Conservation (phyloP, 2,113 vertebrate genomes). For the Cinclus cinclus region DNA sequence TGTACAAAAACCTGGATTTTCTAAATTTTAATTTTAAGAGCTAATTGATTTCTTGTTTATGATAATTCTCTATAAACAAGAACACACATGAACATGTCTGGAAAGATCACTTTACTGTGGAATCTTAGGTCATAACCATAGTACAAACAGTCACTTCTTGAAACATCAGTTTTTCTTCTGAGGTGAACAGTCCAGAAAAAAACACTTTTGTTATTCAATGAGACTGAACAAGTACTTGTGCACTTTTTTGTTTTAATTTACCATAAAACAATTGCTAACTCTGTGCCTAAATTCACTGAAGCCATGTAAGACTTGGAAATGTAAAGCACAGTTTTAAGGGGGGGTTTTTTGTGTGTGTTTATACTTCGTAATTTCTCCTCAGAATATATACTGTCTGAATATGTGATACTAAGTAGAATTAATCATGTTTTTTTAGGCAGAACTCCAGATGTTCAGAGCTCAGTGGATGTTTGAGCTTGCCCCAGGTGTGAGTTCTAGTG, state of each 20-base stretch:
- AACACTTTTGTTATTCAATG: not conserved
- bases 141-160: not conserved
- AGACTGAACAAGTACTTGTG: not conserved
- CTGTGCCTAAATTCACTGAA: not conserved
- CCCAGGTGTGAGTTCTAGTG: slow-evolving; percentile 77
- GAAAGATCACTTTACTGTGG: not conserved
- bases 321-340: not conserved
- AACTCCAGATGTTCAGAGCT: slow-evolving; percentile 92
- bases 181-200: not conserved
- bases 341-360: not conserved
- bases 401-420: not conserved
- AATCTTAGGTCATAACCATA: not conserved
- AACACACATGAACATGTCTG: not conserved
- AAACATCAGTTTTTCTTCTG: not conserved
- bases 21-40: not conserved
- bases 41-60: not conserved
- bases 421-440: slow-evolving; percentile 72
- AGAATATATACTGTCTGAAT: not conserved
- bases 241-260: not conserved
- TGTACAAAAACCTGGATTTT: not conserved
- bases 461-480: slow-evolving; percentile 98
- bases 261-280: not conserved
- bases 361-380: not conserved
- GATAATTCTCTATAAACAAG: not conserved
- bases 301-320: not conserved